Evolutionary conservation across 2,888 invertebrate species (phyloP).

Genomic region (Myopa tessellatipennis): DNA sequence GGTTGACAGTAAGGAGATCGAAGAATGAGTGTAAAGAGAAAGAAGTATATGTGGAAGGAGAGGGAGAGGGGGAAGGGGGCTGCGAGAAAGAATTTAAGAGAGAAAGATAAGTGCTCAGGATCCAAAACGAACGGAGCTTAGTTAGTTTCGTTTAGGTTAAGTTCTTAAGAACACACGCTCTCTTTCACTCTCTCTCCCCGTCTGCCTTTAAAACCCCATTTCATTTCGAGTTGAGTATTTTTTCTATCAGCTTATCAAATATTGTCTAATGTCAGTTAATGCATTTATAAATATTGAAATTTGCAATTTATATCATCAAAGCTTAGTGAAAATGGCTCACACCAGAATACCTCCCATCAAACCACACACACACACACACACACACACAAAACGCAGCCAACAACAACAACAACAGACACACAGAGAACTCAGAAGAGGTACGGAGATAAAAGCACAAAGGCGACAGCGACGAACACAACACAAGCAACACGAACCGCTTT

Average conservation of each 20-base stretch:
- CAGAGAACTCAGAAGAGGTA: neutral
- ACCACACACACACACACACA: neutral
- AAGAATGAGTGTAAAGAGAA: neutral
- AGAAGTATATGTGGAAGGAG: neutral
- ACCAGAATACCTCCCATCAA: neutral
- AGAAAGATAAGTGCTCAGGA: neutral
- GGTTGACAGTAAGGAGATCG: neutral
- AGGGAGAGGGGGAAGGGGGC: neutral
- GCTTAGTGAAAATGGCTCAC: neutral
- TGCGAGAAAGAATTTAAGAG: neutral
- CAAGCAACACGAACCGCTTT: neutral
- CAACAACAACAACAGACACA: neutral
- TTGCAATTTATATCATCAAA: constrained; percentile 24
- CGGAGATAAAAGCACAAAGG: neutral
- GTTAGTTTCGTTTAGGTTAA: too few relatives aligned
- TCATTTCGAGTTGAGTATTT: too few relatives aligned
- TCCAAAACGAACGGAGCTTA: too few relatives aligned
- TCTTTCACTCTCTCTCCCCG: too few relatives aligned
- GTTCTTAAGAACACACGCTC: too few relatives aligned
- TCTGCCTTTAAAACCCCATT: too few relatives aligned
- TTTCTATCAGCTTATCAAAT: neutral
- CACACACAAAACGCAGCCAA: neutral
- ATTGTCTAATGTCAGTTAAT: constrained; percentile 1
- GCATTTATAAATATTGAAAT: constrained; percentile 22
- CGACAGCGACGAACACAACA: neutral